phyloP scores from a whole-genome alignment of 1,140 invertebrate genomes.

The Bilobella aurantiaca region DNA sequence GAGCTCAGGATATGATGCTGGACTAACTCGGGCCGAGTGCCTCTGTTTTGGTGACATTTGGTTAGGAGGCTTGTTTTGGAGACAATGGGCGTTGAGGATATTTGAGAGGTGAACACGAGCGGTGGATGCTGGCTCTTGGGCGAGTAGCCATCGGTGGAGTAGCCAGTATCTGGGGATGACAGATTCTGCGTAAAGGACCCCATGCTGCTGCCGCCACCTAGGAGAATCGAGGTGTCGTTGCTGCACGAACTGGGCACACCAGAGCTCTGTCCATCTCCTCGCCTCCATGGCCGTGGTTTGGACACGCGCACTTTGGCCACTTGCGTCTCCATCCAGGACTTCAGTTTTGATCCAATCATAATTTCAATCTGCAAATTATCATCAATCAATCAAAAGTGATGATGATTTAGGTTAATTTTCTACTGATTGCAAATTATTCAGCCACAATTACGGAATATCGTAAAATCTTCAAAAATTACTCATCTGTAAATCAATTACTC shows the following conservation, averaged over 20 bases:
- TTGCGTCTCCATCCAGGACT: slow-evolving; percentile 34
- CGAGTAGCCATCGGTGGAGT: slow-evolving; percentile 34
- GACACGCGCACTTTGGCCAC: slow-evolving; percentile 13
- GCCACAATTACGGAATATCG: not conserved
- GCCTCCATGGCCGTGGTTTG: not conserved
- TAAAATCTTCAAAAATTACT: not conserved
- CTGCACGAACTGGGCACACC: slow-evolving; percentile 4
- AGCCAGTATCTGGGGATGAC: slow-evolving; percentile 34
- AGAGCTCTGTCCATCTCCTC: not conserved
- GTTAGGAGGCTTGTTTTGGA: not conserved
- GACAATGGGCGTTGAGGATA: not conserved
- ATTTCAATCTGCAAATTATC: not conserved
- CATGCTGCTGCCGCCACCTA: not conserved
- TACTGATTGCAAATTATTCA: too few relatives aligned
- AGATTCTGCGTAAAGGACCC: slow-evolving; percentile 14
- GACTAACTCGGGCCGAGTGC: not conserved
- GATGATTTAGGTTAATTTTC: not conserved
- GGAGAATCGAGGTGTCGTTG: not conserved
- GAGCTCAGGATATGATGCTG: not conserved
- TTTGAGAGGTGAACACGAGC: slow-evolving; percentile 1
- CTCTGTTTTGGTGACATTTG: not conserved
- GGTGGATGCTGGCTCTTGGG: slow-evolving; percentile 32
- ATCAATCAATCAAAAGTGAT: not conserved
- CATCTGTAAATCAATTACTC: not conserved
- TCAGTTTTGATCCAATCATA: slow-evolving; percentile 32